Base-by-base conservation (phyloP, 2,113 vertebrate species). In the Leucopsar rothschildi region DNA sequence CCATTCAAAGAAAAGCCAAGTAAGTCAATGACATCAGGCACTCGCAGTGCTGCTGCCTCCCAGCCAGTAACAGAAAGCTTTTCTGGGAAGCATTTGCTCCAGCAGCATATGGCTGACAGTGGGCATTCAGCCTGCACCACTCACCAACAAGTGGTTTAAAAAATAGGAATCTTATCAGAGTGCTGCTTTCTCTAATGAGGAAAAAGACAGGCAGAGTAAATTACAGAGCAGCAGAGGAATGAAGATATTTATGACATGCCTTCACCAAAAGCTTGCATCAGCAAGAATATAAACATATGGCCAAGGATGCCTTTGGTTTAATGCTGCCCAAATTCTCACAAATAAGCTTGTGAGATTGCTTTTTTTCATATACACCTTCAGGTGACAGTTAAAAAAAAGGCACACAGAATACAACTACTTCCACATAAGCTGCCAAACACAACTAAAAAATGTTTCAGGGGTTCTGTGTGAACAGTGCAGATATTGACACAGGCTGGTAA, bases 111-210 rank as follows among this genome's bases (percentile, higher is more conserved):
- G 92, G 92, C 8, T 93, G 85, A 49, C 88, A 88, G 78, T 24
- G 64, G 85, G 95, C 92, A 94, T 35, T 70, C 88, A 90, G 94
- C 76, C 92, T 61, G 85, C 68, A 50, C 20, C 90, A 88, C n/a
- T 55, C 66, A 66, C 44, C 47, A 60, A 68, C 49, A 56, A 78
- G 28, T 40, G 28, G 3, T 42, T 60, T 50, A 35, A 82, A 55
- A 91, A 69, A 27, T 1, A 80, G 0, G 5, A 72, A 53, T 50
- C 66, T 92, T 31, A 6, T 19, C 66, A 79, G 49, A 77, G 31
- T 12, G 23, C 23, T 92, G 70, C 53, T 47, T 84, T 68, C 52
- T 71, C 52, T 40, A 87, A 87, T 5, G 9, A 79, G 50, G n/a
- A 88, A 35, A 70, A 94, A 21, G 42, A 45, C 76, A 82, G 45